Evolutionary conservation across 2,888 invertebrate species (phyloP).

Genomic region (Argynnis bischoffii): DNA sequence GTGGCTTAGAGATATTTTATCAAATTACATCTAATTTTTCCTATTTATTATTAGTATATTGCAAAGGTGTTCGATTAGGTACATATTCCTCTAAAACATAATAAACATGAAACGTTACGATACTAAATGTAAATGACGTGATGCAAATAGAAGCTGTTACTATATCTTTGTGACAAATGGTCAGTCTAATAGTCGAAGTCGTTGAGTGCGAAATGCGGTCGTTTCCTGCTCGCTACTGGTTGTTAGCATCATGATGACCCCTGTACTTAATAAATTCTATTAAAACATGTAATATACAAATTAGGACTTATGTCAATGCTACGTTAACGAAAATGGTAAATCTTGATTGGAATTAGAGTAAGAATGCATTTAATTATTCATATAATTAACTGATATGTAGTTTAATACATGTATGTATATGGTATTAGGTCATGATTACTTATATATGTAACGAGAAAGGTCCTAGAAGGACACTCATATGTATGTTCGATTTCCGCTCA

Average conservation of each 20-base stretch:
- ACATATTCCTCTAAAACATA: too few relatives aligned
- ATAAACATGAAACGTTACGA: slow-evolving; percentile 1
- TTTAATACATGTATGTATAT: too few relatives aligned
- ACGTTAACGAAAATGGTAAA: slow-evolving; percentile 7
- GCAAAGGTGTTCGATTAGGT: too few relatives aligned
- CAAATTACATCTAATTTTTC: too few relatives aligned
- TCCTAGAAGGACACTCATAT: background rate
- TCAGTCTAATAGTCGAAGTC: slow-evolving; percentile 31
- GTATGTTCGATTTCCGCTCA: background rate
- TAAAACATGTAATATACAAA: slow-evolving; percentile 8
- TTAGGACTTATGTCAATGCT: background rate
- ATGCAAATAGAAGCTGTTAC: slow-evolving; percentile 5
- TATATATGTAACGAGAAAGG: too few relatives aligned
- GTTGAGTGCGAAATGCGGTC: slow-evolving; percentile 30
- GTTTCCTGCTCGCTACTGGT: slow-evolving; percentile 26
- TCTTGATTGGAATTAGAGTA: background rate
- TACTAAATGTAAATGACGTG: background rate
- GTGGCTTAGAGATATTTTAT: too few relatives aligned
- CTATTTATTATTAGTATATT: too few relatives aligned
- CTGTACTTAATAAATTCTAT: slow-evolving; percentile 8
- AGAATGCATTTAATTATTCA: background rate
- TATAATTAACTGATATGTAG: background rate
- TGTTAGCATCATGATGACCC: slow-evolving; percentile 8
- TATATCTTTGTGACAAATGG: slow-evolving; percentile 11
- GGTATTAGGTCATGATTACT: too few relatives aligned